Conservation (phyloP, 2,888 invertebrate genomes). For the Theodoxus fluviatilis region DNA sequence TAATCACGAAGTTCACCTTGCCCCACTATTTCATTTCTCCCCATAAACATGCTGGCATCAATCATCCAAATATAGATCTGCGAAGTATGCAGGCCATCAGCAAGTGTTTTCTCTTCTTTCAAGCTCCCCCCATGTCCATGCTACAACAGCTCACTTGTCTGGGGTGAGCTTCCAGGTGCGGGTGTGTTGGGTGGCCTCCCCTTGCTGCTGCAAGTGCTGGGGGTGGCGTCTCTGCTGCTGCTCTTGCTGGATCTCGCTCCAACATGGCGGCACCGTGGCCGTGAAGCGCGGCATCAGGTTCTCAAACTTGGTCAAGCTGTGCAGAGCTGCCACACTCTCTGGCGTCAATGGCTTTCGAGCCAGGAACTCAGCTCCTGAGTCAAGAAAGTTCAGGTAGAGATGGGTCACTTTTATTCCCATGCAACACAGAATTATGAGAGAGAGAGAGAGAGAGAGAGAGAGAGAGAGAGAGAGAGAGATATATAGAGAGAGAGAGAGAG, state of each 20-base stretch:
- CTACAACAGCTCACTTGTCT: constrained; percentile 72
- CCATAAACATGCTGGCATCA: neutral
- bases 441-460: too few species aligned
- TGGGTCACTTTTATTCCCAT: too few species aligned
- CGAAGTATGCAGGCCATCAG: neutral
- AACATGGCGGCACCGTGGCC: constrained; percentile 89
- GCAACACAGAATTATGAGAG: too few species aligned
- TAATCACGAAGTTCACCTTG: too few species aligned
- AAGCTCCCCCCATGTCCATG: neutral
- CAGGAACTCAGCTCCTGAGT: constrained; percentile 67
- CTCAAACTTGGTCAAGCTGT: constrained; percentile 80
- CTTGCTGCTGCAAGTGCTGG: constrained; percentile 76
- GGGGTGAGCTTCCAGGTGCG: constrained; percentile 88
- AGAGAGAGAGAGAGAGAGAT: too few species aligned
- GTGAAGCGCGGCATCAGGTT: constrained; percentile 76
- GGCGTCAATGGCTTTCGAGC: constrained; percentile 70
- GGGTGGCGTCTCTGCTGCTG: constrained; percentile 88
- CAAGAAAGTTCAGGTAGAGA: constrained; percentile 27
- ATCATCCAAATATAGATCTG: neutral
- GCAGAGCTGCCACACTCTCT: constrained; percentile 72
- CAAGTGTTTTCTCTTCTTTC: neutral
- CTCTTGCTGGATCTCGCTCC: constrained; percentile 91
- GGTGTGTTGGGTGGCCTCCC: constrained; percentile 77
- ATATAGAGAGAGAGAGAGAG: too few species aligned
- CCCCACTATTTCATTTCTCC: too few species aligned